phyloP scores from a whole-genome alignment of 2,113 vertebrate genomes.

The Pogonocichla stellata region DNA sequence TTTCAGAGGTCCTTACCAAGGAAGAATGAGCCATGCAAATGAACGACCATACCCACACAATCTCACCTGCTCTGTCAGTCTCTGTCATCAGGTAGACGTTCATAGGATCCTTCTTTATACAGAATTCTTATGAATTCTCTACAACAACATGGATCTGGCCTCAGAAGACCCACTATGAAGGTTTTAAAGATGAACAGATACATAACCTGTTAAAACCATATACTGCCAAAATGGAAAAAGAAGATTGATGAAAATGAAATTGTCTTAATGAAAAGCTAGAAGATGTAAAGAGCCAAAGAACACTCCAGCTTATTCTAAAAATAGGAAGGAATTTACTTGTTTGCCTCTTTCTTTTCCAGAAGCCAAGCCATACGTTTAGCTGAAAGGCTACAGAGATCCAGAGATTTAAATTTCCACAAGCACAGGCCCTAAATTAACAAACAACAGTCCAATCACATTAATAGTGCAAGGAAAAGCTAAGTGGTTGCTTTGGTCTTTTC shows the following conservation, averaged over 20 bases:
- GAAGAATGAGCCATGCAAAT: neutral
- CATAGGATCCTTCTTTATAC: neutral
- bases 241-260: neutral
- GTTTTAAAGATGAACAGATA: neutral
- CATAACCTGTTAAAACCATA: neutral
- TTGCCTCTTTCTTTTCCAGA: neutral
- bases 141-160: neutral
- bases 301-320: neutral
- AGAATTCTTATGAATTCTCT: neutral
- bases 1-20: neutral
- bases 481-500: slow-evolving; percentile 20
- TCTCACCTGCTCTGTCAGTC: fast-evolving
- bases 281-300: neutral
- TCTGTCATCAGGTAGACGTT: neutral
- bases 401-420: slow-evolving; percentile 42
- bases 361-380: neutral
- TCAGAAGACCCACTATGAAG: neutral
- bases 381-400: slow-evolving; percentile 26
- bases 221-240: neutral
- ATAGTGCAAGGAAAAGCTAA: slow-evolving; percentile 43
- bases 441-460: slow-evolving; percentile 29
- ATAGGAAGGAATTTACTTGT: slow-evolving; percentile 5
- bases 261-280: neutral
- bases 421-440: slow-evolving; percentile 39
- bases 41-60: neutral